Conservation (phyloP, 2,113 vertebrate species). For the Phylloscopus trochiloides region DNA sequence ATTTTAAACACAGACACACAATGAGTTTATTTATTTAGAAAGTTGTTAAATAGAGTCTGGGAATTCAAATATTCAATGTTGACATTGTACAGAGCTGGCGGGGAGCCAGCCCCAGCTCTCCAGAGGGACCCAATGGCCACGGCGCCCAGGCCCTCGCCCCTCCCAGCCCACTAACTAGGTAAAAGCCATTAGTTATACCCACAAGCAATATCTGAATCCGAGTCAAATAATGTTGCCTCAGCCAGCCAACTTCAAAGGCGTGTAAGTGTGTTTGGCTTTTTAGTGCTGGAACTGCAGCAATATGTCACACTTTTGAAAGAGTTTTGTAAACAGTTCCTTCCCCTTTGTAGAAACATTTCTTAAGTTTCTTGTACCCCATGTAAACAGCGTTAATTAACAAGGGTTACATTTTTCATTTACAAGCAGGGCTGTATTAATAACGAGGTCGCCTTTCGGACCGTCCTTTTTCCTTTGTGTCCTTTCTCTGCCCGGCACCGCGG, state of each 20-base stretch:
- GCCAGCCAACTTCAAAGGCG: conserved; percentile 77
- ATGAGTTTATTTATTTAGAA: conserved; percentile 95
- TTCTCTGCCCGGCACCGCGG: background rate
- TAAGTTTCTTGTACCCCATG: conserved; percentile 71
- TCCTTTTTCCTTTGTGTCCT: conserved; percentile 16
- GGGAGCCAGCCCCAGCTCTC: conserved; percentile 80
- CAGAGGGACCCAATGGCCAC: conserved; percentile 76
- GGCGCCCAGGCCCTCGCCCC: conserved; percentile 77
- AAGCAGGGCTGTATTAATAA: conserved; percentile 4
- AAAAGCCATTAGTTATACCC: conserved; percentile 82
- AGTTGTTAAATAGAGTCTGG: conserved; percentile 95
- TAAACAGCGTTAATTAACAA: conserved; percentile 73
- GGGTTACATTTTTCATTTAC: conserved; percentile 66
- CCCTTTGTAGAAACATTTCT: conserved; percentile 76
- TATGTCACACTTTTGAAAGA: conserved; percentile 80
- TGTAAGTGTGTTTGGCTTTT: conserved; percentile 82
- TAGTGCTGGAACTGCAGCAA: conserved; percentile 74
- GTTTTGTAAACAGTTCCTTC: conserved; percentile 80
- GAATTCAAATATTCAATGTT: conserved; percentile 99
- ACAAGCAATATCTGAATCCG: conserved; percentile 76
- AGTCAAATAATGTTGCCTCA: conserved; percentile 75
- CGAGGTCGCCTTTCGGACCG: background rate
- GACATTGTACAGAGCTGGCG: conserved; percentile 93
- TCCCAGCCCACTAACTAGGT: conserved; percentile 80
- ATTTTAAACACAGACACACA: conserved; percentile 89